Conservation (phyloP, 1,140 invertebrate species). For the Dendroctonus valens region DNA sequence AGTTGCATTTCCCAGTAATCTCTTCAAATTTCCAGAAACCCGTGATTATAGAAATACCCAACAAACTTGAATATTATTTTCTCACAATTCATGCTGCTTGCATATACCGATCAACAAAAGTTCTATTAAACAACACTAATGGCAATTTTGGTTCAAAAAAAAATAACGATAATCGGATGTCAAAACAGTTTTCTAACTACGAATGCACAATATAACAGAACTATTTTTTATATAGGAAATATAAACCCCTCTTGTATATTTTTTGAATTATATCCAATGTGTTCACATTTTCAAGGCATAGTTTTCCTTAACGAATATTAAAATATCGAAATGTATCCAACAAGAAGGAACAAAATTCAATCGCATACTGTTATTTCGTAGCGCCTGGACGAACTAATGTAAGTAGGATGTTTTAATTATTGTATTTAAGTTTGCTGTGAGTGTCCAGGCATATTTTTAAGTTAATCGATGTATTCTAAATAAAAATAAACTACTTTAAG, state of each 20-base stretch:
- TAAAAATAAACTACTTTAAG: conserved; percentile 44
- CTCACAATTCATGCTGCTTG: no score
- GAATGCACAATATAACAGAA: conserved; percentile 1
- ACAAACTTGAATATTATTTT: no score
- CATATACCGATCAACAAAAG: no score
- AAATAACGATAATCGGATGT: neutral
- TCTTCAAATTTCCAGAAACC: no score
- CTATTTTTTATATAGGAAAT: conserved; percentile 8
- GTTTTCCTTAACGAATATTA: conserved; percentile 33
- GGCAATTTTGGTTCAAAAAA: no score
- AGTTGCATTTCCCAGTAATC: no score
- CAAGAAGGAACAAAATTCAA: conserved; percentile 17
- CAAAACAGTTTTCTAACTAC: conserved; percentile 7
- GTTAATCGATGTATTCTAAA: conserved; percentile 47
- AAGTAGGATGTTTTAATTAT: conserved; percentile 42
- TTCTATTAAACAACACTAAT: no score
- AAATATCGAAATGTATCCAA: conserved; percentile 30
- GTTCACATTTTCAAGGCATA: conserved; percentile 18
- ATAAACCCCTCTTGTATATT: conserved; percentile 23
- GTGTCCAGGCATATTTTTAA: conserved; percentile 45
- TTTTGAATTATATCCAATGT: conserved; percentile 25
- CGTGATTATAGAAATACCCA: no score
- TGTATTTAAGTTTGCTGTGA: conserved; percentile 47
- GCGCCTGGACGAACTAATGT: conserved; percentile 43
- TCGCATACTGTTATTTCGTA: conserved; percentile 43